Conservation (phyloP, 2,888 invertebrate species). For the Ochlodes sylvanus region DNA sequence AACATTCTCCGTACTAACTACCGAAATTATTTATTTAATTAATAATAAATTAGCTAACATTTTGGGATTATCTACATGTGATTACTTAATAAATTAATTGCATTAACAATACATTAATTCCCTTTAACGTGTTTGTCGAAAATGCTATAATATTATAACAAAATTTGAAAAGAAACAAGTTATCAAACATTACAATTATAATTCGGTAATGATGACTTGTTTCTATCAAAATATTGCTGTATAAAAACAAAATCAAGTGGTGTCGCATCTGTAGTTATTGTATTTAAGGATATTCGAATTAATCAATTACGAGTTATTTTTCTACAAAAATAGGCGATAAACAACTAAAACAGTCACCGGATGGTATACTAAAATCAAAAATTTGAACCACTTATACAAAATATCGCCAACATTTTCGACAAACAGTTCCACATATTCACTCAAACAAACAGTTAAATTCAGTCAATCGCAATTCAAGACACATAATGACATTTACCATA, state of each 20-base stretch:
- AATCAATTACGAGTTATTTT: no score
- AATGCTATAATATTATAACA: background rate
- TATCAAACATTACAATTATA: no score
- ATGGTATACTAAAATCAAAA: no score
- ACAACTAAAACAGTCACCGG: no score
- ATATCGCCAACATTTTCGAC: background rate
- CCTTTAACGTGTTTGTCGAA: background rate
- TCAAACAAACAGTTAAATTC: constrained; percentile 17
- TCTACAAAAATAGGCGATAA: no score
- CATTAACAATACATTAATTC: constrained; percentile 1
- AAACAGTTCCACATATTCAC: constrained; percentile 5
- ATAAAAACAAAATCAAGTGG: no score
- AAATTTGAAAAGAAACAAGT: no score
- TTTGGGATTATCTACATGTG: constrained; percentile 35
- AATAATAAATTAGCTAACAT: constrained; percentile 36
- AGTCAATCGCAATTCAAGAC: constrained; percentile 36
- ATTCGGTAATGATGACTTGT: no score
- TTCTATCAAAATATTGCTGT: no score
- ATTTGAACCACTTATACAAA: no score
- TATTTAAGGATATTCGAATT: no score
- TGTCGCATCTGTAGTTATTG: no score
- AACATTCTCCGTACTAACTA: constrained; percentile 24
- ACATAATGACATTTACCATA: constrained; percentile 21
- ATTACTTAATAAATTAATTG: constrained; percentile 22
- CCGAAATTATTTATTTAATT: constrained; percentile 22